Percentiles rank a stretch among this genome's conserved stretches.
These are phyloP conservation scores for Agrilus mali DNA, from an alignment of 2,888 invertebrate genomes.

Conservation along the genomic window DNA sequence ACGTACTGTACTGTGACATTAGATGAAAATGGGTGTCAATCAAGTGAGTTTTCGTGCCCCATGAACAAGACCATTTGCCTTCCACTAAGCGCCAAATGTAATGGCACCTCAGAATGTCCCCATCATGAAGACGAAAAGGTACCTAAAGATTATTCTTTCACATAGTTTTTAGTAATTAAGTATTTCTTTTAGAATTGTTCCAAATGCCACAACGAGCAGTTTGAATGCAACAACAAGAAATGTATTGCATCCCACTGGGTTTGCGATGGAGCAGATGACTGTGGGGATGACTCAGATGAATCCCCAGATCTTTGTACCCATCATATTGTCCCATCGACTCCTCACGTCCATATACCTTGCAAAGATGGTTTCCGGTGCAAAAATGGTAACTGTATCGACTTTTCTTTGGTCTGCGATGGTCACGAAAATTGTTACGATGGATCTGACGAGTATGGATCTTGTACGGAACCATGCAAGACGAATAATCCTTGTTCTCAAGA, in stretches of 20 bases:
- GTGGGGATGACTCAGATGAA: constrained; percentile 64
- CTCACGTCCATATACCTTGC: constrained; percentile 20
- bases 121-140: constrained; percentile 54
- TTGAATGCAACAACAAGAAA: constrained; percentile 42
- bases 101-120: constrained; percentile 53
- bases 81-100: constrained; percentile 39
- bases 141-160: neutral
- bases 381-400: constrained; percentile 52
- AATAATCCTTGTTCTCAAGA: constrained; percentile 39
- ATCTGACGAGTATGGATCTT: constrained; percentile 56
- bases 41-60: constrained; percentile 38
- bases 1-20: constrained; percentile 26
- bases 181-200: constrained; percentile 17
- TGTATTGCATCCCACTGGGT: constrained; percentile 47
- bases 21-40: constrained; percentile 27
- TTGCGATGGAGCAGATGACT: constrained; percentile 52
- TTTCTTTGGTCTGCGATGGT: constrained; percentile 50
- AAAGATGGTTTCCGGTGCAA: constrained; percentile 38
- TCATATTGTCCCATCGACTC: constrained; percentile 3
- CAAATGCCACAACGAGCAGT: constrained; percentile 37
- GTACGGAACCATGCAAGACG: constrained; percentile 38
- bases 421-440: constrained; percentile 51
- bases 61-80: constrained; percentile 39
- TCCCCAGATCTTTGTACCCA: constrained; percentile 26
- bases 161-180: too few relatives aligned